These are phyloP conservation scores for Luehdorfia chinensis DNA, from an alignment of 1,140 invertebrate genomes.

Conservation along the genomic window DNA sequence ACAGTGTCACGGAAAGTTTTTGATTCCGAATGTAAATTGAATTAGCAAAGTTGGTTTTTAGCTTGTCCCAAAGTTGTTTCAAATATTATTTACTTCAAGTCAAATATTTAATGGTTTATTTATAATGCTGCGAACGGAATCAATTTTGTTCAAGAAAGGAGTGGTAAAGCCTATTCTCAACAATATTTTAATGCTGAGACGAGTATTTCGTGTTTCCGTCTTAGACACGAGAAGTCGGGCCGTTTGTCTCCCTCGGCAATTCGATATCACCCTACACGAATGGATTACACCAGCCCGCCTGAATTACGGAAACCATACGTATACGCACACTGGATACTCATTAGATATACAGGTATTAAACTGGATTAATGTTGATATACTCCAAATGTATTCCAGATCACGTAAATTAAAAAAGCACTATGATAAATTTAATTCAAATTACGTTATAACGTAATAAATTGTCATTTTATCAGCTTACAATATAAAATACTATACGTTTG, in stretches of 20 bases:
- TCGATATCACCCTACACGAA: constrained; percentile 49
- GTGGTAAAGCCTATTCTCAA: background rate
- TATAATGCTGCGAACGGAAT: background rate
- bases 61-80: constrained; percentile 48
- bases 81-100: constrained; percentile 46
- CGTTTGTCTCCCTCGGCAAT: constrained; percentile 48
- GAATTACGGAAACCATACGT: constrained; percentile 75
- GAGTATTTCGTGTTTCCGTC: constrained; percentile 15
- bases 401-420: constrained; percentile 2
- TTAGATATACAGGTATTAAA: constrained; percentile 58
- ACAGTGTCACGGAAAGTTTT: constrained; percentile 77
- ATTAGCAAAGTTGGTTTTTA: constrained; percentile 68
- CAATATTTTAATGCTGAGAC: constrained; percentile 7
- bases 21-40: constrained; percentile 74
- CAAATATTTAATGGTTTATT: constrained; percentile 36
- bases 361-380: constrained; percentile 62
- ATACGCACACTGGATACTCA: constrained; percentile 60
- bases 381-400: constrained; percentile 28
- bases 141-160: background rate
- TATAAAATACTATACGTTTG: no score
- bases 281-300: constrained; percentile 63
- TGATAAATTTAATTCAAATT: background rate
- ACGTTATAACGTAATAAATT: no score
- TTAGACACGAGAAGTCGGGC: constrained; percentile 35
- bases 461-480: no score